Evolutionary conservation across 2,113 vertebrate species (phyloP).

Genomic region (Gobio gobio): DNA sequence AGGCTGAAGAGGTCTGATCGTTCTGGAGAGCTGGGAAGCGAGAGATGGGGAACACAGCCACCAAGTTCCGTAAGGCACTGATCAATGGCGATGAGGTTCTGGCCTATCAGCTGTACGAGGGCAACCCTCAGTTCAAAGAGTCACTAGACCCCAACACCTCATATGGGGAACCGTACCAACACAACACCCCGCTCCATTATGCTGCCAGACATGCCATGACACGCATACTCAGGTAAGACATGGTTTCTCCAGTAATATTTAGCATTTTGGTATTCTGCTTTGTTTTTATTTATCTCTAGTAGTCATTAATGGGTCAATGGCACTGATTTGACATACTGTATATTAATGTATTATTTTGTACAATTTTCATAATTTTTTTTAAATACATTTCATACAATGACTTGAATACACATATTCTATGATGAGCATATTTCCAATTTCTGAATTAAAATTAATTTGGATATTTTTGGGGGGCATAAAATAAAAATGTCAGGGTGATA

Average conservation of each 20-base stretch:
- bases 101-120: slow-evolving; percentile 95
- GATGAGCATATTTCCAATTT: background rate
- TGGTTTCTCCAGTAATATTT: background rate
- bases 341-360: no score
- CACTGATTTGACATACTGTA: background rate
- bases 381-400: background rate
- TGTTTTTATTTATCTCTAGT: background rate
- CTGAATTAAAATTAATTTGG: background rate
- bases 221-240: slow-evolving; percentile 88
- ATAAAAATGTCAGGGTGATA: no score
- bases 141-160: slow-evolving; percentile 96
- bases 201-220: slow-evolving; percentile 96
- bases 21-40: slow-evolving; percentile 63
- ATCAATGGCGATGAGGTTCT: slow-evolving; percentile 95
- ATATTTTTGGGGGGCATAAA: background rate
- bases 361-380: background rate
- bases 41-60: slow-evolving; percentile 95
- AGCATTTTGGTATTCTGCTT: background rate
- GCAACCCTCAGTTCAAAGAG: slow-evolving; percentile 96
- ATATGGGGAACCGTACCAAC: slow-evolving; percentile 97
- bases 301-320: background rate
- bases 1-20: slow-evolving; percentile 74
- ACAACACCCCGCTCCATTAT: slow-evolving; percentile 97
- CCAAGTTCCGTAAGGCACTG: slow-evolving; percentile 98
- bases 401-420: background rate